Conservation (phyloP, 2,888 invertebrate species). For the Scaptomyza reducta region DNA sequence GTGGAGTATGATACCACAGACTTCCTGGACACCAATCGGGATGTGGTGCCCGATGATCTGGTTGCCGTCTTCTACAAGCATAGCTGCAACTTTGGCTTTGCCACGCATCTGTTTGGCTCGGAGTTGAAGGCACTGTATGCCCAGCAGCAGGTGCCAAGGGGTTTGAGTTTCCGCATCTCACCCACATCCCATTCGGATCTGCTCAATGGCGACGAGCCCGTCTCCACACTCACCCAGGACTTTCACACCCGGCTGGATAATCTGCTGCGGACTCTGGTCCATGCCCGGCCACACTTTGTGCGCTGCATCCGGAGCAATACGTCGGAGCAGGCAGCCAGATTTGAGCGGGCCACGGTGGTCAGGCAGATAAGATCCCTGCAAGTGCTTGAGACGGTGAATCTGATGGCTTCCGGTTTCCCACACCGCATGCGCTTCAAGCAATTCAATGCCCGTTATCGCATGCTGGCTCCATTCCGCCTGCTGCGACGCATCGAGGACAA, state of each 20-base stretch:
- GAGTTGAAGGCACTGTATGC: constrained; percentile 93
- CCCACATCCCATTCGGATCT: constrained; percentile 94
- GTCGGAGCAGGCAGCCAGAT: constrained; percentile 91
- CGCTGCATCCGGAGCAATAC: constrained; percentile 95
- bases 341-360: constrained; percentile 93
- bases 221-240: constrained; percentile 96
- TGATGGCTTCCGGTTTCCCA: constrained; percentile 97
- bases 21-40: constrained; percentile 95
- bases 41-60: constrained; percentile 95
- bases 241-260: constrained; percentile 97
- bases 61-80: constrained; percentile 96
- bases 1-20: constrained; percentile 95
- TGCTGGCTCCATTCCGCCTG: constrained; percentile 91
- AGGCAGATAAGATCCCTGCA: constrained; percentile 95
- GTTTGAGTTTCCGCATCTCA: constrained; percentile 94
- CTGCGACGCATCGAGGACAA: constrained; percentile 89
- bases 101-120: constrained; percentile 96
- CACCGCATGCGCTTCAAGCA: constrained; percentile 97
- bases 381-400: constrained; percentile 96
- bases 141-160: constrained; percentile 89
- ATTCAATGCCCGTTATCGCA: constrained; percentile 93
- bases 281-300: constrained; percentile 97
- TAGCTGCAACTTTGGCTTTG: constrained; percentile 98
- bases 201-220: constrained; percentile 92
- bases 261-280: constrained; percentile 94